Percentiles rank a stretch among this genome's conserved stretches.
These are phyloP conservation scores for Petroica traversi DNA, from an alignment of 2,113 vertebrate genomes.

Conservation along the genomic window DNA sequence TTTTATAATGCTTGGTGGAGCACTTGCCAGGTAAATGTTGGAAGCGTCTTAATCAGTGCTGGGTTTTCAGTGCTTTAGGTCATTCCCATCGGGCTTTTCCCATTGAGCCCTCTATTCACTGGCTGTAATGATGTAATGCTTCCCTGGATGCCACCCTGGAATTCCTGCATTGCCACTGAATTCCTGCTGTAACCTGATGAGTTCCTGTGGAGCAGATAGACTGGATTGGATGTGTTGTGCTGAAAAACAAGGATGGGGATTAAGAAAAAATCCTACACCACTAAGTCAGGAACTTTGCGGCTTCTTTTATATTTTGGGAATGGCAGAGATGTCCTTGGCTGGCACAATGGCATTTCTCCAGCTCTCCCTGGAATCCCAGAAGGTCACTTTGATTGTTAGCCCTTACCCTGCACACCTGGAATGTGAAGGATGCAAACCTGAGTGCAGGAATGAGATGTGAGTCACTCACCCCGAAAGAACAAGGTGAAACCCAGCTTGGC, in stretches of 20 bases:
- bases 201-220: fast-evolving
- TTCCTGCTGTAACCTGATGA: background rate
- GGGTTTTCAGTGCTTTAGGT: fast-evolving
- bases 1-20: background rate
- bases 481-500: background rate
- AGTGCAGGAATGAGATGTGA: background rate
- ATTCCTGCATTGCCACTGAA: no score
- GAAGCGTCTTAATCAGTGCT: fast-evolving
- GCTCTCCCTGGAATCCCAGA: background rate
- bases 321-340: background rate
- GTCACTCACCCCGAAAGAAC: background rate
- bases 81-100: fast-evolving
- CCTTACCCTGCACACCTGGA: fast-evolving
- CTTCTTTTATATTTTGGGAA: background rate
- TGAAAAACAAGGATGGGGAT: background rate
- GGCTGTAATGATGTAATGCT: no score
- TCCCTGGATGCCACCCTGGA: background rate
- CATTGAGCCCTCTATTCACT: fast-evolving
- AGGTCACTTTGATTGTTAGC: no score
- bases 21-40: fast-evolving
- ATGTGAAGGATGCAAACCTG: background rate
- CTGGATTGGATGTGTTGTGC: fast-evolving
- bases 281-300: background rate
- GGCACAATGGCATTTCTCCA: background rate
- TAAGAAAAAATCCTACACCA: fast-evolving